These are phyloP conservation scores for Lota lota DNA, from an alignment of 2,113 vertebrate genomes.

Conservation along the genomic window DNA sequence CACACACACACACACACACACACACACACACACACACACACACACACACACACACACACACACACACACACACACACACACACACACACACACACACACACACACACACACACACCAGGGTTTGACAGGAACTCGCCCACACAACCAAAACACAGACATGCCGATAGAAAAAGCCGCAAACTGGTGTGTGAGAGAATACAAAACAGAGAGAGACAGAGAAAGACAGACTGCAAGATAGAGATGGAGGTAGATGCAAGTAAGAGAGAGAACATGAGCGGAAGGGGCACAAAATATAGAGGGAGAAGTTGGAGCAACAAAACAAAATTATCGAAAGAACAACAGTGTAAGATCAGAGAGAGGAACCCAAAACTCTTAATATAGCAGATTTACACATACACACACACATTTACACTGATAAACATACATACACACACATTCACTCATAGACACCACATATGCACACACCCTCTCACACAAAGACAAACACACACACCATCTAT, in stretches of 20 bases:
- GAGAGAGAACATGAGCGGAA: background rate
- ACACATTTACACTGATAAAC: no score
- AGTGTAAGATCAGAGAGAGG: no score
- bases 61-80: background rate
- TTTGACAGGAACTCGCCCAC: slow-evolving; percentile 64
- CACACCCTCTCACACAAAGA: no score
- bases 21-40: background rate
- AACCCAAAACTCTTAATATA: no score
- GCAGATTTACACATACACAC: no score
- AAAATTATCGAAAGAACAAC: no score
- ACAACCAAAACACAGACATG: slow-evolving; percentile 66
- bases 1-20: background rate
- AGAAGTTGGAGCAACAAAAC: no score
- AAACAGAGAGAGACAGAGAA: background rate
- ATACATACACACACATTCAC: no score
- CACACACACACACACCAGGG: slow-evolving; percentile 41
- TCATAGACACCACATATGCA: no score
- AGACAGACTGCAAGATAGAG: background rate
- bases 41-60: background rate
- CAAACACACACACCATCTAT: no score
- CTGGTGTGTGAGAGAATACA: slow-evolving; percentile 15
- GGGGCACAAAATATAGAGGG: no score
- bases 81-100: slow-evolving; percentile 17
- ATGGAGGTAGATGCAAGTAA: background rate
- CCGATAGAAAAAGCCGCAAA: slow-evolving; percentile 59